phyloP scores from a whole-genome alignment of 2,113 vertebrate genomes.

The Chunga burmeisteri region DNA sequence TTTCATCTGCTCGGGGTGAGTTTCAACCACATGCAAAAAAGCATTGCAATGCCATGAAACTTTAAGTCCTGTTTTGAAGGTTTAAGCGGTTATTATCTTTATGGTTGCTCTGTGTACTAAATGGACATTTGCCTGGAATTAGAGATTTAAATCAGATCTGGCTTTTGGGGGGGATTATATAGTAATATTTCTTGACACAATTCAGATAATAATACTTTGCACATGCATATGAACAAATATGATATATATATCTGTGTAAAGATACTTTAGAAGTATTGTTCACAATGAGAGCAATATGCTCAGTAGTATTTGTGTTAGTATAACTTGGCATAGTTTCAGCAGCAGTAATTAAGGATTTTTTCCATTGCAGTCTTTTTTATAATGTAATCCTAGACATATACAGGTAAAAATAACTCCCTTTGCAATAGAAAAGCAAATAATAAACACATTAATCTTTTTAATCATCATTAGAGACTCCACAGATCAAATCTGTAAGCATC shows the following conservation, averaged over 20 bases:
- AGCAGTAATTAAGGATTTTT: not conserved
- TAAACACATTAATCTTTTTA: not conserved
- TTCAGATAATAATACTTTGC: not conserved
- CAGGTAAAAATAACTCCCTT: not conserved
- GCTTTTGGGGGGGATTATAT: not conserved
- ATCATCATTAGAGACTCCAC: not conserved
- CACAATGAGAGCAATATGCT: not conserved
- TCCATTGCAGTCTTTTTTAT: not conserved
- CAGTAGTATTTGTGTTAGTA: not conserved
- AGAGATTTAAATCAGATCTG: not conserved
- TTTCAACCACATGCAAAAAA: not conserved
- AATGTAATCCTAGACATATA: not conserved
- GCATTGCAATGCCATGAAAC: fast-evolving
- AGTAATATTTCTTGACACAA: not conserved
- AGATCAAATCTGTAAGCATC: not conserved
- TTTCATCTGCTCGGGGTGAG: not conserved
- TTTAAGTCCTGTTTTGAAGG: not conserved
- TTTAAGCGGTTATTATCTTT: not conserved
- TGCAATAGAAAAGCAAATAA: not conserved
- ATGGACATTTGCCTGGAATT: not conserved
- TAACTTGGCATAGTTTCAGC: not conserved
- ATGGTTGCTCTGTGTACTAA: not conserved
- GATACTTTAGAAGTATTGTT: too few species aligned
- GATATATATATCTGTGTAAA: not conserved
- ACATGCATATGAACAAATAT: not conserved